Percentiles rank a stretch among this genome's conserved stretches.
phyloP scores from a whole-genome alignment of 2,113 vertebrate genomes.

The Erpornis zantholeuca region DNA sequence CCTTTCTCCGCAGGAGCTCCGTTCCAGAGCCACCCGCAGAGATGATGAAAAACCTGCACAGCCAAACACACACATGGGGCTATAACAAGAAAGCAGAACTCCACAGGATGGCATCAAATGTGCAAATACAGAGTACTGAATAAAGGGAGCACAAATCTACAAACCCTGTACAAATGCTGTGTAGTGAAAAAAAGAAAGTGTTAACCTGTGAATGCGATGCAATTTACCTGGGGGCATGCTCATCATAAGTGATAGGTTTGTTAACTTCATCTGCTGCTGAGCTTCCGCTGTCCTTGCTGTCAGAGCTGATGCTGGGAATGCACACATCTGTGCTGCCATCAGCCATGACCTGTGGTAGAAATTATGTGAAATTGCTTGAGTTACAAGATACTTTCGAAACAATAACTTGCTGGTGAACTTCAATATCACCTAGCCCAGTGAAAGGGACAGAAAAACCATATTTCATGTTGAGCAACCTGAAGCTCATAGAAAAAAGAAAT shows the following conservation, averaged over 20 bases:
- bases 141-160: neutral
- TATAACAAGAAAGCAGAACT: neutral
- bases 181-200: neutral
- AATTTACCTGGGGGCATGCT: constrained; percentile 82
- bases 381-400: neutral
- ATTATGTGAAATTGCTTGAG: neutral
- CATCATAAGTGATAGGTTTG: constrained; percentile 44
- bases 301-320: constrained; percentile 11
- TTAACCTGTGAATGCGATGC: neutral
- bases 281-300: neutral
- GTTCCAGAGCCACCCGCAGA: constrained; percentile 83
- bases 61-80: neutral
- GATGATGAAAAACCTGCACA: constrained; percentile 84
- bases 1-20: constrained; percentile 81
- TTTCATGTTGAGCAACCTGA: neutral
- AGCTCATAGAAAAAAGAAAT: neutral
- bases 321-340: constrained; percentile 78
- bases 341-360: constrained; percentile 78
- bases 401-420: neutral
- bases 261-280: constrained; percentile 8
- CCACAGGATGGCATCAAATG: neutral
- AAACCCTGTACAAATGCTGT: neutral
- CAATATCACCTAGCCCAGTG: neutral
- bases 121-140: neutral
- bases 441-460: neutral